Percentiles rank a stretch among this genome's conserved stretches.
Evolutionary conservation across 2,797 vertebrate species (phyloP).

Genomic region (Bovichtus diacanthus): DNA sequence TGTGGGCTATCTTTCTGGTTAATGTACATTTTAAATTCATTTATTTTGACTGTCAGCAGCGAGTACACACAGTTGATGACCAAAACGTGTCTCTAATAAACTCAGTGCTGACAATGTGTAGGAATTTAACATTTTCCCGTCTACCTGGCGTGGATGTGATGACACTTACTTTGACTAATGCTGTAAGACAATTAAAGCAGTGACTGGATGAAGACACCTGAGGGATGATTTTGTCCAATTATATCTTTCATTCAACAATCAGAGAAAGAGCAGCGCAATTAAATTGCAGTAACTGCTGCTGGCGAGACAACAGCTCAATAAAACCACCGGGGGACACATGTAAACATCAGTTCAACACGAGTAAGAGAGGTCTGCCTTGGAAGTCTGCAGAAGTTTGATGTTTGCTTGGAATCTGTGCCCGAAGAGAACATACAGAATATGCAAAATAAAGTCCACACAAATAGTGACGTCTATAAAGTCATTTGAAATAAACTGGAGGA

Average conservation of each 20-base stretch:
- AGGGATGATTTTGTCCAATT: not conserved
- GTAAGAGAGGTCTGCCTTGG: no score
- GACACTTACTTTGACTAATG: not conserved
- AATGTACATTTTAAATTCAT: not conserved
- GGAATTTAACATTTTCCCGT: not conserved
- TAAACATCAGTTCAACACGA: no score
- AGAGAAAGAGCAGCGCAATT: not conserved
- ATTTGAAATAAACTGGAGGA: no score
- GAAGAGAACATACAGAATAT: no score
- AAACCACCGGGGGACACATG: not conserved
- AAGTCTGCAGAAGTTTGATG: no score
- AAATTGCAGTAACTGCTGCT: not conserved
- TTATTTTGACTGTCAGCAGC: not conserved
- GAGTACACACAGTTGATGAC: not conserved
- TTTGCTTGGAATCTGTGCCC: not conserved
- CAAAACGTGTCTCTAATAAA: not conserved
- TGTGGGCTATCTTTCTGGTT: not conserved
- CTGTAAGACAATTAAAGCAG: slow-evolving; percentile 4
- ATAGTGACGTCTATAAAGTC: no score
- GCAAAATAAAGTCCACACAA: no score
- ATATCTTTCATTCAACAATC: not conserved
- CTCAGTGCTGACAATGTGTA: not conserved
- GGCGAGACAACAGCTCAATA: not conserved
- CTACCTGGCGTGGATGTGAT: not conserved
- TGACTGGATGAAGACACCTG: not conserved